A percentile compares a stretch with the other conserved stretches of the same genome.
phyloP scores from a whole-genome alignment of 2,113 vertebrate species.

The Lamprologus tigripictilis region DNA sequence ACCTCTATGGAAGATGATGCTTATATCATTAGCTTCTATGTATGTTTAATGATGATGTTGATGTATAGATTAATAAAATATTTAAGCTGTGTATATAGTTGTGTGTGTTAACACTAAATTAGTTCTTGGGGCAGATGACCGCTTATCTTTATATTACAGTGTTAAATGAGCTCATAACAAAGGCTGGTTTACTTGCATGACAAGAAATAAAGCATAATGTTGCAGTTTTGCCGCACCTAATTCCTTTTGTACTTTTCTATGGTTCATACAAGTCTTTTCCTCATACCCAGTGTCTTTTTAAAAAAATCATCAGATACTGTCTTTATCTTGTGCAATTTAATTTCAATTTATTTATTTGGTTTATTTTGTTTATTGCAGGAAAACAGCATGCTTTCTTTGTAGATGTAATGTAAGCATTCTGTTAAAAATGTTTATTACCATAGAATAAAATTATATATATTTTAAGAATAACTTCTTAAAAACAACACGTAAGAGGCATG shows the following conservation, averaged over 20 bases:
- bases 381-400: neutral
- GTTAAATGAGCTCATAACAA: neutral
- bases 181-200: neutral
- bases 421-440: neutral
- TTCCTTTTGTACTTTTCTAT: neutral
- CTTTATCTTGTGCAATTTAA: neutral
- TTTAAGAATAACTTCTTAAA: neutral
- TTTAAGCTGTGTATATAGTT: neutral
- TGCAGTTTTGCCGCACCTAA: neutral
- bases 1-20: slow-evolving; percentile 33
- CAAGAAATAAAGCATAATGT: neutral
- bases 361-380: neutral
- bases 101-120: slow-evolving; percentile 8
- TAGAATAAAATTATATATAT: neutral
- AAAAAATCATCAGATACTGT: neutral
- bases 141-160: neutral
- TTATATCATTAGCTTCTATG: slow-evolving; percentile 35
- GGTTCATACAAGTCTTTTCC: neutral
- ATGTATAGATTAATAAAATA: slow-evolving; percentile 27
- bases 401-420: neutral
- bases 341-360: neutral
- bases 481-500: neutral
- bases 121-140: neutral
- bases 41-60: neutral
- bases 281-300: neutral